Percentiles rank a stretch among this genome's conserved stretches.
Evolutionary conservation across 2,797 vertebrate genomes (phyloP).

Genomic region (Sebastiscus albofasciatus): DNA sequence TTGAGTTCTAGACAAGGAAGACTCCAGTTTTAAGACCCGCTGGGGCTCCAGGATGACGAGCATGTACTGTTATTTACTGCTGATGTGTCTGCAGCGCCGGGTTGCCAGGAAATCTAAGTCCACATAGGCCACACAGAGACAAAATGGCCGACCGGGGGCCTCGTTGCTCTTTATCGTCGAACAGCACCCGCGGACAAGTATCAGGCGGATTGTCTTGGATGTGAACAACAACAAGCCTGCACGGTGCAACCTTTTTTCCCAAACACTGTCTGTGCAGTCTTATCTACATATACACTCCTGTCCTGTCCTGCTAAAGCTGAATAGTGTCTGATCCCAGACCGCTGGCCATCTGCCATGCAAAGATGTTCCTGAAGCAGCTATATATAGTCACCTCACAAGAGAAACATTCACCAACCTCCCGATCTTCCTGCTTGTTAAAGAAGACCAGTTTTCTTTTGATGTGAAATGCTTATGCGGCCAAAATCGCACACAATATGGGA

Average conservation of each 20-base stretch:
- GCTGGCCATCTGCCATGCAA: background rate
- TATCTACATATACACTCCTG: background rate
- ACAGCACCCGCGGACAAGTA: background rate
- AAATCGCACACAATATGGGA: background rate
- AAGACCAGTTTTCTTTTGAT: background rate
- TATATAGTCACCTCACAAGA: background rate
- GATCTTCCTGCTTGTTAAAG: background rate
- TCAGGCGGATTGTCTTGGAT: background rate
- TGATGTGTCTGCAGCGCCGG: constrained; percentile 31
- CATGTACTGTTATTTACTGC: constrained; percentile 37
- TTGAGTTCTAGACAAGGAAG: background rate
- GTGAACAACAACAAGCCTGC: background rate
- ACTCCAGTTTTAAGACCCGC: constrained; percentile 46
- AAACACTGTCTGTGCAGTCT: background rate
- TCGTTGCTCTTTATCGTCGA: background rate
- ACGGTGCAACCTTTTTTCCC: background rate
- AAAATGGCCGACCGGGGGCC: constrained; percentile 18
- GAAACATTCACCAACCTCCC: background rate
- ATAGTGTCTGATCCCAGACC: background rate
- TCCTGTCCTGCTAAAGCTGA: background rate
- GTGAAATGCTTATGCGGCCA: background rate
- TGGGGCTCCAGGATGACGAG: constrained; percentile 41
- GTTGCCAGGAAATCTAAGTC: constrained; percentile 43
- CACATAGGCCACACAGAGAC: constrained; percentile 46
- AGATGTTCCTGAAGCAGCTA: background rate